phyloP scores from a whole-genome alignment of 2,888 invertebrate genomes.

The Prionchulus punctatus region DNA sequence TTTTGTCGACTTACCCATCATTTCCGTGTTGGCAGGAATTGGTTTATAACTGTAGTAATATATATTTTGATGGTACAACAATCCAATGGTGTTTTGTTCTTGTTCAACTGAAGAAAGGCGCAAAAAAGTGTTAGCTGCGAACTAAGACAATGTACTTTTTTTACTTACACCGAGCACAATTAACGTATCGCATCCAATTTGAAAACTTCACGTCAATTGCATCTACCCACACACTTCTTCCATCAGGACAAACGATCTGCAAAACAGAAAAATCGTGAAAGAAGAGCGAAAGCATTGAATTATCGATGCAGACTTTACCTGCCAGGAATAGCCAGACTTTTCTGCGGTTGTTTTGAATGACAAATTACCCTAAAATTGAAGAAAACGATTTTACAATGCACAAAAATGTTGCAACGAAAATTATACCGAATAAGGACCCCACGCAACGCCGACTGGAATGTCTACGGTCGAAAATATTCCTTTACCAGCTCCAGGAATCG shows the following conservation, averaged over 20 bases:
- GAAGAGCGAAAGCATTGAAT: background rate
- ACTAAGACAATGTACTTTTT: background rate
- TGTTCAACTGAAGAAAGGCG: background rate
- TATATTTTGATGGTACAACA: background rate
- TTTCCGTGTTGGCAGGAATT: background rate
- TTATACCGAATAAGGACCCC: background rate
- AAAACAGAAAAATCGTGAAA: background rate
- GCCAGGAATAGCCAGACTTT: background rate
- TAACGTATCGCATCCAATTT: conserved; percentile 1
- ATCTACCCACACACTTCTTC: background rate
- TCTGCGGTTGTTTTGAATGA: background rate
- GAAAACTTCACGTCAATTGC: background rate
- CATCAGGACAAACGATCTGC: background rate
- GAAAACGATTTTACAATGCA: too few relatives aligned
- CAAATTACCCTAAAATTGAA: background rate
- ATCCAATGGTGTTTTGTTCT: conserved; percentile 1
- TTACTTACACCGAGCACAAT: background rate
- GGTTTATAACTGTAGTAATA: background rate
- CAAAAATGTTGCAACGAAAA: too few relatives aligned
- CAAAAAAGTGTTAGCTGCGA: background rate
- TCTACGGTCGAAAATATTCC: background rate
- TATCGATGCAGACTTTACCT: background rate
- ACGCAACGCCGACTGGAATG: background rate
- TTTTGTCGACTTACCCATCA: background rate
- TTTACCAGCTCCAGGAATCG: background rate